Evolutionary conservation across 2,888 invertebrate species (phyloP).

Genomic region (Cerceris ruficornis): DNA sequence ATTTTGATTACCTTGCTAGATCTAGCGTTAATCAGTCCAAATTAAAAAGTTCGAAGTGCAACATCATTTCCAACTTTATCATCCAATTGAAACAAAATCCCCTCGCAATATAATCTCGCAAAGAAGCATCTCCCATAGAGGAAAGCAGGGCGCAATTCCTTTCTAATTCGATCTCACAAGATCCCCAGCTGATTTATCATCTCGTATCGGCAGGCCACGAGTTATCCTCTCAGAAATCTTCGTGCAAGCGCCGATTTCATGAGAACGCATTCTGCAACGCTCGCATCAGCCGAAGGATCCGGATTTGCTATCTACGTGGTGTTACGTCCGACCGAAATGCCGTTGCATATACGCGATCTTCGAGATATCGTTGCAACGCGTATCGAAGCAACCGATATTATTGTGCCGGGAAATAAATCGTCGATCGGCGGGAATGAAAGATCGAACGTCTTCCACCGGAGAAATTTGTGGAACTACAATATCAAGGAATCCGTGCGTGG

Average conservation of each 20-base stretch:
- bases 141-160: background rate
- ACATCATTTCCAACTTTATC: too few relatives aligned
- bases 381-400: conserved; percentile 21
- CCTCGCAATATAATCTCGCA: too few relatives aligned
- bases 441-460: conserved; percentile 15
- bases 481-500: background rate
- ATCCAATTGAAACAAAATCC: too few relatives aligned
- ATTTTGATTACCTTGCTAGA: too few relatives aligned
- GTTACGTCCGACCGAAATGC: conserved; percentile 30
- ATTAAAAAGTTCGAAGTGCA: too few relatives aligned
- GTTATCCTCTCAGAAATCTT: conserved; percentile 19
- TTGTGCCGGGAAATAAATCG: conserved; percentile 31
- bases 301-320: conserved; percentile 40
- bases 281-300: conserved; percentile 17
- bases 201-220: background rate
- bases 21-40: too few relatives aligned
- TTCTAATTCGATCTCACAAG: background rate
- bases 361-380: conserved; percentile 21
- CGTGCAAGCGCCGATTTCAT: conserved; percentile 5
- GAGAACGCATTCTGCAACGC: conserved; percentile 15
- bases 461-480: background rate
- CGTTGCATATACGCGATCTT: conserved; percentile 31
- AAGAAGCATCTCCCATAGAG: too few relatives aligned
- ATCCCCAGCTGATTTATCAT: conserved; percentile 6
- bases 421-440: conserved; percentile 16